Conservation (phyloP, 1,140 invertebrate genomes). For the Pogonognathellus flavescens region DNA sequence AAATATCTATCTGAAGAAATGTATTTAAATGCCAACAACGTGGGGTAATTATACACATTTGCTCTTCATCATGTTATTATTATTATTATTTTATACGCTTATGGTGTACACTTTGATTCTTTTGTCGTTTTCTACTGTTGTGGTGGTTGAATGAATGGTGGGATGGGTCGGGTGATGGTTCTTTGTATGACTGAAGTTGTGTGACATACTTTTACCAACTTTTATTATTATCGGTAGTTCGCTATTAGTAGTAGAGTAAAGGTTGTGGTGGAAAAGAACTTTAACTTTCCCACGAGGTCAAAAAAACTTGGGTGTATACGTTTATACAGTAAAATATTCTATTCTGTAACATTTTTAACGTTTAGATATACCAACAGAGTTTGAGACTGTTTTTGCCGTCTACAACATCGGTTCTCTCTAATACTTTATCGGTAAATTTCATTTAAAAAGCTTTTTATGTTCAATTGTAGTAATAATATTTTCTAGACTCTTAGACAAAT, state of each 20-base stretch:
- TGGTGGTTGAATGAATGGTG: background rate
- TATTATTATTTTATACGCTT: background rate
- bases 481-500: too few species aligned
- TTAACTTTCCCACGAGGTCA: slow-evolving; percentile 39
- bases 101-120: background rate
- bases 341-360: slow-evolving; percentile 21
- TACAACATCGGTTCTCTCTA: background rate
- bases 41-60: slow-evolving; percentile 1
- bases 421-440: background rate
- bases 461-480: background rate
- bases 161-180: background rate
- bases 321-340: background rate
- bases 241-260: background rate
- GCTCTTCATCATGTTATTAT: slow-evolving; percentile 1
- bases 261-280: background rate
- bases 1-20: too few species aligned
- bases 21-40: background rate
- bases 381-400: background rate
- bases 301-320: background rate
- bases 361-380: background rate
- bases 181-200: slow-evolving; percentile 22
- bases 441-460: background rate
- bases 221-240: slow-evolving; percentile 1
- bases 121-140: background rate
- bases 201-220: slow-evolving; percentile 29